A percentile compares a stretch with the other conserved stretches of the same genome.
Conservation (phyloP, 2,113 vertebrate genomes). For the Tichodroma muraria region DNA sequence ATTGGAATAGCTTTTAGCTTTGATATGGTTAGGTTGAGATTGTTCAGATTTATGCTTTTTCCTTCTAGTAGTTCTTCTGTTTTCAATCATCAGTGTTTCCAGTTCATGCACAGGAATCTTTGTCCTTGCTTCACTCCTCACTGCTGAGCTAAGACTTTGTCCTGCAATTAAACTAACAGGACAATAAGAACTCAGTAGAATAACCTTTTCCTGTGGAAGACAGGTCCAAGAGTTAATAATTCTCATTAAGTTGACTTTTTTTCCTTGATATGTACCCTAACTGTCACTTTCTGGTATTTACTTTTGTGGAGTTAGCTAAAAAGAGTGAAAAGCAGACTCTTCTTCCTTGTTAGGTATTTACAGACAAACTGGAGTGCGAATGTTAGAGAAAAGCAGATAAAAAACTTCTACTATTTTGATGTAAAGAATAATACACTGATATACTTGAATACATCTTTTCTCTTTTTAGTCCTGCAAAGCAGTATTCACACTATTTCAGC, state of each 20-base stretch:
- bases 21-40: neutral
- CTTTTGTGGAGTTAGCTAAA: neutral
- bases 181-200: neutral
- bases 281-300: neutral
- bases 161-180: neutral
- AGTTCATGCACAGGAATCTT: neutral
- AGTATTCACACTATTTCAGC: neutral
- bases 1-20: neutral
- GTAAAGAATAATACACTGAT: neutral
- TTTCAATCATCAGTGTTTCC: neutral
- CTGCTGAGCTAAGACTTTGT: neutral
- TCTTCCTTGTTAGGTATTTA: neutral
- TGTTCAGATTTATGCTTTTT: neutral
- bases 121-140: neutral
- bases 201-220: neutral
- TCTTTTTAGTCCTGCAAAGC: neutral
- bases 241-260: neutral
- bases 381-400: neutral
- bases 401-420: neutral
- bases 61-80: neutral
- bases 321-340: neutral
- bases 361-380: neutral
- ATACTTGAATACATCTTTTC: neutral
- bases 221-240: neutral
- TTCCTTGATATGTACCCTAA: neutral